Conservation (phyloP, 2,888 invertebrate genomes). For the Eupeodes latifasciatus region DNA sequence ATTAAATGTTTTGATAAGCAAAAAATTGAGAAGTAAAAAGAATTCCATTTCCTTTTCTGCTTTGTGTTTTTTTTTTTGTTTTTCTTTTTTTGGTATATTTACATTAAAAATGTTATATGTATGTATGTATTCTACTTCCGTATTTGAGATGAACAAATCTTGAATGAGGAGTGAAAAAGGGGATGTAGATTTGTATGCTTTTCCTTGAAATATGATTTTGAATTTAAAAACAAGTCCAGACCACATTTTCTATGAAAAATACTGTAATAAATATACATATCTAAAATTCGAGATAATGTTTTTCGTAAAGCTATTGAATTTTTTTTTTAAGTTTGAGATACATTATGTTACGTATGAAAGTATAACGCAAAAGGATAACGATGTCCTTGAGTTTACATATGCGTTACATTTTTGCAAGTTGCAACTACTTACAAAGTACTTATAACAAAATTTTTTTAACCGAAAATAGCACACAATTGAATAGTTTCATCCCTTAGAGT, state of each 20-base stretch:
- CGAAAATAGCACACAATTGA: too few species aligned
- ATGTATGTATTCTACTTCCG: slow-evolving; percentile 24
- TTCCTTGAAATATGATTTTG: not conserved
- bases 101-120: not conserved
- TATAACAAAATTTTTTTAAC: too few species aligned
- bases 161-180: not conserved
- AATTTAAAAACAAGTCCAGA: not conserved
- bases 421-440: too few species aligned
- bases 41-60: slow-evolving; percentile 49
- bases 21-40: slow-evolving; percentile 37
- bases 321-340: too few species aligned
- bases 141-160: not conserved
- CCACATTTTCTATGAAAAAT: not conserved
- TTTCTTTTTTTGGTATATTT: slow-evolving; percentile 28
- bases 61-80: slow-evolving; percentile 20
- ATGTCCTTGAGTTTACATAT: too few species aligned
- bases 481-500: too few species aligned
- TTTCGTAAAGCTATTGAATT: too few species aligned
- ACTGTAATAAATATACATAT: too few species aligned
- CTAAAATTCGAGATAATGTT: too few species aligned
- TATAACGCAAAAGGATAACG: too few species aligned
- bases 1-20: slow-evolving; percentile 58
- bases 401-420: too few species aligned
- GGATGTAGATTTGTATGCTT: slow-evolving; percentile 19
- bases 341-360: too few species aligned